Evolutionary conservation across 1,140 invertebrate genomes (phyloP), one percentile per base, ranked within the genome.

Genomic region (Odontomachus brunneus): DNA sequence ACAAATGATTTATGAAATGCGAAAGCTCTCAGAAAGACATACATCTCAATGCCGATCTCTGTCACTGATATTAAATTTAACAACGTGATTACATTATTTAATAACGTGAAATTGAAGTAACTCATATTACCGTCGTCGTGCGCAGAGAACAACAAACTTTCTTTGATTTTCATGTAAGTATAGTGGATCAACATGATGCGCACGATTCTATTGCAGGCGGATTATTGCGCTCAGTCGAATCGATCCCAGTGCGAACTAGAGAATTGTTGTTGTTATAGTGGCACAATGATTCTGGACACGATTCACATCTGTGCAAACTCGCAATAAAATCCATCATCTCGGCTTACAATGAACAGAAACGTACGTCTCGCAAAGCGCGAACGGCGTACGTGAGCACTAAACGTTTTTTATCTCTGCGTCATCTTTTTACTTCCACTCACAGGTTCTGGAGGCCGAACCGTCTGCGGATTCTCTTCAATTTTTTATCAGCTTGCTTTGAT

Each of bases 401-500:
- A 87, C 83, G 49, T 76, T 88, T 55, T 76, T 88, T 83, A 66
- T 38, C n/a, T 83, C 67, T 81, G 87, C 67, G 76, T 84, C 82
- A 74, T 90, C 89, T 81, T 87, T 84, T 91, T 87, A 90, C 90
- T 88, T 92, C 89, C 83, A 92, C 87, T 90, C 90, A 90, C 92
- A 93, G 93, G 92, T 92, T 93, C 90, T 91, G 91, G 93, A 93
- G 90, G 90, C 91, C 90, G 91, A 89, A 44, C 38, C 38, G 38
- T 44, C 38, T 89, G 92, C 91, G 88, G 92, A 92, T 90, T 44
- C 66, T 90, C 88, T 87, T 86, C 90, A 87, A 90, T 89, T 82
- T 88, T 0, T 82, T 88, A 1, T 84, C 87, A 91, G 93, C 92
- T 94, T 94, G 93, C 93, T 94, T 94, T 84, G 78, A 69, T 73